Conservation (phyloP, 2,888 invertebrate species). For the Linnaemya tessellans region DNA sequence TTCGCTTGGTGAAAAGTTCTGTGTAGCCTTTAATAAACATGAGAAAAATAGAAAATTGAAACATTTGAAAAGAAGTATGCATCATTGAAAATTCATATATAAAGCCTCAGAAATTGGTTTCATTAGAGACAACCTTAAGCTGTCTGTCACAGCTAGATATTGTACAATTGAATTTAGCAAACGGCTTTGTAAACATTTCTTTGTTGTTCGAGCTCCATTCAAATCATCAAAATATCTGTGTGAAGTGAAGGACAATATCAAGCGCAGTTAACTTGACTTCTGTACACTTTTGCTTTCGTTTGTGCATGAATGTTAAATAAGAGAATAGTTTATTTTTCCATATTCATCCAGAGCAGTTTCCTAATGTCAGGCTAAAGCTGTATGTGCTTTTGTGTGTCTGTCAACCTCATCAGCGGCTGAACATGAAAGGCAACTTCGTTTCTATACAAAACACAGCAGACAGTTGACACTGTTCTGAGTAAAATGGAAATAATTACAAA, state of each 20-base stretch:
- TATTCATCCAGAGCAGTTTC: not conserved
- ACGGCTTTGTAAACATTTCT: not conserved
- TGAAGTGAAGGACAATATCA: not conserved
- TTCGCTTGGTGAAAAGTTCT: no score
- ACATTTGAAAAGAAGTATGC: no score
- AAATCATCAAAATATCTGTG: not conserved
- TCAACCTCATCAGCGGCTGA: constrained; percentile 8
- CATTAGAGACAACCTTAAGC: not conserved
- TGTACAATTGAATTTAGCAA: not conserved
- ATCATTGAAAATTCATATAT: no score
- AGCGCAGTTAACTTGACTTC: not conserved
- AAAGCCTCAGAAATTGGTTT: no score
- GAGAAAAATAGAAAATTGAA: no score
- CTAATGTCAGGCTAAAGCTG: not conserved
- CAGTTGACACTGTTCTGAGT: constrained; percentile 17
- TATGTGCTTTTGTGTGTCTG: constrained; percentile 1
- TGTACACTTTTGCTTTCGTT: not conserved
- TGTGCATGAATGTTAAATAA: not conserved
- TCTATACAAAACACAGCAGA: not conserved
- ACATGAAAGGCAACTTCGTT: not conserved
- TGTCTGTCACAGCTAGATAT: not conserved
- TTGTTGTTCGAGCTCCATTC: constrained; percentile 3
- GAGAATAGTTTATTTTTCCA: constrained; percentile 5
- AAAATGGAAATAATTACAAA: constrained; percentile 15
- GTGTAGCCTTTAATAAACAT: no score